Conservation (phyloP, 2,888 invertebrate genomes). For the Himalopsyche japonica region DNA sequence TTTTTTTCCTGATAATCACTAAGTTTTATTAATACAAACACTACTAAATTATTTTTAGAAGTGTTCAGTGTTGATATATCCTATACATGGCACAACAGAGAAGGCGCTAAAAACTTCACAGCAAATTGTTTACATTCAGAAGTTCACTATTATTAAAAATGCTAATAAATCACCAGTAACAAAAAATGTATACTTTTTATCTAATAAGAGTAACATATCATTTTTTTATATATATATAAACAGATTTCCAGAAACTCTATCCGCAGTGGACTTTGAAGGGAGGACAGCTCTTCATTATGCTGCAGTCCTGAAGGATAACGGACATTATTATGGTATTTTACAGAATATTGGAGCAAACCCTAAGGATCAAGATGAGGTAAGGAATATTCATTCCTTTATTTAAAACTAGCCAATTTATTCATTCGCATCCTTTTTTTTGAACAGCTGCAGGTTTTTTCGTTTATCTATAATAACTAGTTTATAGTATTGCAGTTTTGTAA, state of each 20-base stretch:
- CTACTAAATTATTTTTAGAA: no score
- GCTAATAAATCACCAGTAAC: not conserved
- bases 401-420: constrained; percentile 31
- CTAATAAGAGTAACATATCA: not conserved
- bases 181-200: not conserved
- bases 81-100: no score
- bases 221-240: constrained; percentile 40
- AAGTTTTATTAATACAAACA: no score
- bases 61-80: no score
- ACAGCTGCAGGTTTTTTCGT: no score
- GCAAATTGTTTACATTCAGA: no score
- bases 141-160: not conserved
- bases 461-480: no score
- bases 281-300: constrained; percentile 90
- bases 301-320: constrained; percentile 81
- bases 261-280: constrained; percentile 76
- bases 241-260: constrained; percentile 85
- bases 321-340: constrained; percentile 83
- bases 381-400: constrained; percentile 46
- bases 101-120: no score
- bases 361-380: constrained; percentile 80
- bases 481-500: constrained; percentile 3
- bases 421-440: no score
- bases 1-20: no score
- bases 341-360: constrained; percentile 86